Conservation (phyloP, 2,888 invertebrate genomes). For the Athetis lepigone region DNA sequence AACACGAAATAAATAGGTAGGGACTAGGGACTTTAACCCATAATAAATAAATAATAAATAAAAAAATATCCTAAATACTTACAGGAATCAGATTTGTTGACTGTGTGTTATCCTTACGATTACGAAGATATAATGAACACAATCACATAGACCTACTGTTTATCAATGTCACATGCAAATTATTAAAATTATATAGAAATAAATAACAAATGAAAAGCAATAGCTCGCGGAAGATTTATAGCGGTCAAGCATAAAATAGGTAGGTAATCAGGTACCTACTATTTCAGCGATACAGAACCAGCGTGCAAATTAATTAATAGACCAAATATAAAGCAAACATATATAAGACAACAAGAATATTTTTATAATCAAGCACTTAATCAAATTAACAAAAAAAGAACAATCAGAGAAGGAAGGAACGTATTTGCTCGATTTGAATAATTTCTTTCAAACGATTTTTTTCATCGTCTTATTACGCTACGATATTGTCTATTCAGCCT, state of each 20-base stretch:
- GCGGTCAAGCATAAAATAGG: no score
- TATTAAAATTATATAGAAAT: background rate
- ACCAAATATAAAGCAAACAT: background rate
- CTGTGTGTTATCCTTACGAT: background rate
- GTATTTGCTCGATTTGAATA: slow-evolving; percentile 14
- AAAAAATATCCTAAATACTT: no score
- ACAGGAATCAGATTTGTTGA: no score
- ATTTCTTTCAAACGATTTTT: background rate
- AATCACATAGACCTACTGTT: background rate
- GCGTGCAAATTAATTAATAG: background rate
- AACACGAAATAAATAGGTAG: no score
- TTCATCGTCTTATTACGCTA: background rate
- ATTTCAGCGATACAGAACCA: background rate
- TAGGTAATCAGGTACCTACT: no score
- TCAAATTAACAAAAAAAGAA: background rate
- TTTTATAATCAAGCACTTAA: background rate
- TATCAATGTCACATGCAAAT: slow-evolving; percentile 5
- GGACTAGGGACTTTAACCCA: no score
- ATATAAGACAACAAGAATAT: background rate
- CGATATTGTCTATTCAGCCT: slow-evolving; percentile 37
- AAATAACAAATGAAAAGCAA: background rate
- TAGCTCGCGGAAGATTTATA: background rate
- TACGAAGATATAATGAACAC: background rate
- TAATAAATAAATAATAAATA: no score
- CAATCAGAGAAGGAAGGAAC: background rate